phyloP scores from a whole-genome alignment of 2,797 vertebrate species.

The Vespertilio murinus region DNA sequence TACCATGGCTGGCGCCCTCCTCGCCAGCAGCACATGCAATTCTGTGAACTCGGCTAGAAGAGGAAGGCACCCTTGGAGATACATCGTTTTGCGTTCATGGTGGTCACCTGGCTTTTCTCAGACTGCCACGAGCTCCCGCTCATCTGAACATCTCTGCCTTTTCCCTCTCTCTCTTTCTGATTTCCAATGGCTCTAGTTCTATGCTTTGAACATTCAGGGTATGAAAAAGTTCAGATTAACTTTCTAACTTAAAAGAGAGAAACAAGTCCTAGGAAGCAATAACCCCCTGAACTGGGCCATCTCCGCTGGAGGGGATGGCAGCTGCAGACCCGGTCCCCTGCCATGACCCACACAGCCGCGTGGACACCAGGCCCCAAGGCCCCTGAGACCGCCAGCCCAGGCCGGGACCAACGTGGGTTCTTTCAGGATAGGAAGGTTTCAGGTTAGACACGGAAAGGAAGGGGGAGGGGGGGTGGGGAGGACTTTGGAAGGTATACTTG shows the following conservation, averaged over 20 bases:
- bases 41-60: background rate
- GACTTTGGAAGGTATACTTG: background rate
- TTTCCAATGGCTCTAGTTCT: background rate
- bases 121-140: background rate
- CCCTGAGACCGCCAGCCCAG: background rate
- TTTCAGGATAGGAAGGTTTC: background rate
- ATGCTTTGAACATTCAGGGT: background rate
- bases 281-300: background rate
- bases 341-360: fast-evolving
- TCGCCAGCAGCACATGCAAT: background rate
- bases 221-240: background rate
- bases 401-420: background rate
- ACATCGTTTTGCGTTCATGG: background rate
- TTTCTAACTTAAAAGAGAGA: background rate
- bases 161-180: background rate
- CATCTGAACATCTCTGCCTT: background rate
- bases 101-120: background rate
- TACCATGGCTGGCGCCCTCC: background rate
- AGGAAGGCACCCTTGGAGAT: background rate
- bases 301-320: background rate
- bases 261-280: background rate
- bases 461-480: background rate
- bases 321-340: too few relatives aligned
- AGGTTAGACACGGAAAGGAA: background rate
- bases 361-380: background rate